Conservation (phyloP, 2,888 invertebrate genomes). For the Dusona sp. region DNA sequence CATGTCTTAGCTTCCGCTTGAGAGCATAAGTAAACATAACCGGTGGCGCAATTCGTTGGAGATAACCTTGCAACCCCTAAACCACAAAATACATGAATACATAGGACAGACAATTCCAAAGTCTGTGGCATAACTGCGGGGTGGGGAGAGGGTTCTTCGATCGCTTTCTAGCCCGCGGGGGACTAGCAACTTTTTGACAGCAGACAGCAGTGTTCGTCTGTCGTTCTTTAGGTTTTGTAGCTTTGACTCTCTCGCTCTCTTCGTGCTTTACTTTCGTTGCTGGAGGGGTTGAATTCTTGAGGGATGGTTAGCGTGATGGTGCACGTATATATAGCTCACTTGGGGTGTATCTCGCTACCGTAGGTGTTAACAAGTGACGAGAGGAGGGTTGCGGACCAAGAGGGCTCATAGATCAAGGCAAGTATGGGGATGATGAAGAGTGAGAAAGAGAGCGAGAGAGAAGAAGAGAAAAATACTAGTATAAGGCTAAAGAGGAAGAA, state of each 20-base stretch:
- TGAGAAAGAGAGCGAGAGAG: constrained; percentile 7
- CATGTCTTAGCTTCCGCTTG: constrained; percentile 21
- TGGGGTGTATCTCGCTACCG: constrained; percentile 53
- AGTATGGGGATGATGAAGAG: constrained; percentile 65
- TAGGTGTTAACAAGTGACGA: constrained; percentile 80
- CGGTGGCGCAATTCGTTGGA: constrained; percentile 30
- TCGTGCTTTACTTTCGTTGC: constrained; percentile 56
- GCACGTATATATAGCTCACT: constrained; percentile 14
- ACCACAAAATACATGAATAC: constrained; percentile 57
- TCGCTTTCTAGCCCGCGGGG: constrained; percentile 65
- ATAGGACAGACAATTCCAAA: constrained; percentile 64
- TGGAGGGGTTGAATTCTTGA: constrained; percentile 68
- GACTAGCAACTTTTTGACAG: constrained; percentile 75
- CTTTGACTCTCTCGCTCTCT: constrained; percentile 19
- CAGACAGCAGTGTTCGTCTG: constrained; percentile 61
- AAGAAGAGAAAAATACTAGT: neutral
- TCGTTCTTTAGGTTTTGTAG: constrained; percentile 40
- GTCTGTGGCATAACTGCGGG: constrained; percentile 54
- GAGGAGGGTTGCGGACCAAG: constrained; percentile 59
- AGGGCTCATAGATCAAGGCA: constrained; percentile 79
- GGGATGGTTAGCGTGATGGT: constrained; percentile 56
- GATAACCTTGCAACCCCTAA: constrained; percentile 31
- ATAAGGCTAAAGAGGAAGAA: constrained; percentile 23
- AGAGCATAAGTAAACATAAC: constrained; percentile 51
- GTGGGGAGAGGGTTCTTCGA: constrained; percentile 63